Conservation (phyloP, 2,888 invertebrate species). For the Argyresthia albistria region DNA sequence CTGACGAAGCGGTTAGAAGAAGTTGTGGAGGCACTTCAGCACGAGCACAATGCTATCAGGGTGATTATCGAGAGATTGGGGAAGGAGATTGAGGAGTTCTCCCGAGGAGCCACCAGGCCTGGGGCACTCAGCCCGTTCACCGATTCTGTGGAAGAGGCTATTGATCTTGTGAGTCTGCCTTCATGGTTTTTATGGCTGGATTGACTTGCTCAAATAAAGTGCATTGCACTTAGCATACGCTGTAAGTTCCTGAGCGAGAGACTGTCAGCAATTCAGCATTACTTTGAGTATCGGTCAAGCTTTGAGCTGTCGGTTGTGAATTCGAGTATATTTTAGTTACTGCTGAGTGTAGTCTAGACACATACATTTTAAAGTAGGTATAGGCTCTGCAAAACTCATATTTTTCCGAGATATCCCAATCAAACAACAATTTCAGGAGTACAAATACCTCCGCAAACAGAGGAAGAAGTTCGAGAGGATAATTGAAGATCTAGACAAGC, state of each 20-base stretch:
- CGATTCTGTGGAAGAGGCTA: constrained; percentile 46
- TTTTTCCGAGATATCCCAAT: constrained; percentile 3
- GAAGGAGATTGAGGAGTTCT: constrained; percentile 32
- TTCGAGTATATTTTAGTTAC: background rate
- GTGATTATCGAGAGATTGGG: constrained; percentile 41
- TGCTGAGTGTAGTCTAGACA: background rate
- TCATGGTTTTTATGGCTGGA: background rate
- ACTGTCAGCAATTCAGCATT: background rate
- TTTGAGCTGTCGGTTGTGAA: background rate
- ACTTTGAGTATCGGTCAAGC: background rate
- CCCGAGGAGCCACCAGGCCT: constrained; percentile 29
- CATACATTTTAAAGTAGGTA: background rate
- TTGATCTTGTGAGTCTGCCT: constrained; percentile 31
- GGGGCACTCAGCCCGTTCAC: constrained; percentile 36
- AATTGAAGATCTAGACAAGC: constrained; percentile 29
- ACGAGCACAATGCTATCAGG: constrained; percentile 43
- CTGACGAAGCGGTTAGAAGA: constrained; percentile 43
- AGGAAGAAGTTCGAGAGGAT: constrained; percentile 43
- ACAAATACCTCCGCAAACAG: constrained; percentile 38
- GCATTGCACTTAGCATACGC: too few relatives aligned
- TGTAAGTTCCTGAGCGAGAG: too few relatives aligned
- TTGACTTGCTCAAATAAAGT: too few relatives aligned
- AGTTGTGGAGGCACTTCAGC: constrained; percentile 27
- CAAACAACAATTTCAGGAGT: constrained; percentile 28
- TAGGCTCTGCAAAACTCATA: background rate